A percentile compares a stretch with the other conserved stretches of the same genome.
Conservation (phyloP, 1,140 invertebrate species). For the Drosophila ananassae region DNA sequence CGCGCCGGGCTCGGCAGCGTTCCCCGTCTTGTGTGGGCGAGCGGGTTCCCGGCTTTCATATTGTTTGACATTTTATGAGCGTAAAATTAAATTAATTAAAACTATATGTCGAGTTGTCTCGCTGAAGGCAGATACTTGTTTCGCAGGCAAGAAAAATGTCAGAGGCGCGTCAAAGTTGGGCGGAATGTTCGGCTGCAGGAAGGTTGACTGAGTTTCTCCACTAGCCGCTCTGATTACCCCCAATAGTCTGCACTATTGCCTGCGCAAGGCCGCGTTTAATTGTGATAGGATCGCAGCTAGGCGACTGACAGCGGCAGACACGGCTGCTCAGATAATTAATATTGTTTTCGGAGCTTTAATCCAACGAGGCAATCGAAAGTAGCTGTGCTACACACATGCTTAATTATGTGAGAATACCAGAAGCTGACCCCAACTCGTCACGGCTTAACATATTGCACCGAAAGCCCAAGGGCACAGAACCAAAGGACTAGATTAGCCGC, state of each 20-base stretch:
- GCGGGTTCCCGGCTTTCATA: constrained; percentile 29
- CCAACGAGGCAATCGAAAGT: too few species aligned
- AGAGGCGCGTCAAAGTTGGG: constrained; percentile 29
- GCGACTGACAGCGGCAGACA: too few species aligned
- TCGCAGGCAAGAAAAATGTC: constrained; percentile 20
- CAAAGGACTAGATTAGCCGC: constrained; percentile 11
- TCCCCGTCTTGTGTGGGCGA: background rate
- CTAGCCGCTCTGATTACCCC: constrained; percentile 30
- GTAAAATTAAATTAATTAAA: constrained; percentile 81
- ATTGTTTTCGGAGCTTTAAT: too few species aligned
- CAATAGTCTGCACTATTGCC: constrained; percentile 1
- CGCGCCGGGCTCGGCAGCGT: too few species aligned
- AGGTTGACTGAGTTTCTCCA: constrained; percentile 4
- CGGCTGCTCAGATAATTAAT: too few species aligned
- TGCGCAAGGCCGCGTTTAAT: background rate
- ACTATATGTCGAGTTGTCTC: constrained; percentile 42
- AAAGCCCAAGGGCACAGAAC: background rate
- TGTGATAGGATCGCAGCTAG: background rate
- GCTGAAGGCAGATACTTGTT: background rate
- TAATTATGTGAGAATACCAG: constrained; percentile 47
- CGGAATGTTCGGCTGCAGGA: constrained; percentile 25
- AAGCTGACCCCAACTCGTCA: constrained; percentile 60
- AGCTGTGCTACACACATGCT: too few species aligned
- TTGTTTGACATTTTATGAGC: constrained; percentile 74
- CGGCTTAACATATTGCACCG: constrained; percentile 69